phyloP scores from a whole-genome alignment of 2,888 invertebrate species.

The Brenthis hecate region DNA sequence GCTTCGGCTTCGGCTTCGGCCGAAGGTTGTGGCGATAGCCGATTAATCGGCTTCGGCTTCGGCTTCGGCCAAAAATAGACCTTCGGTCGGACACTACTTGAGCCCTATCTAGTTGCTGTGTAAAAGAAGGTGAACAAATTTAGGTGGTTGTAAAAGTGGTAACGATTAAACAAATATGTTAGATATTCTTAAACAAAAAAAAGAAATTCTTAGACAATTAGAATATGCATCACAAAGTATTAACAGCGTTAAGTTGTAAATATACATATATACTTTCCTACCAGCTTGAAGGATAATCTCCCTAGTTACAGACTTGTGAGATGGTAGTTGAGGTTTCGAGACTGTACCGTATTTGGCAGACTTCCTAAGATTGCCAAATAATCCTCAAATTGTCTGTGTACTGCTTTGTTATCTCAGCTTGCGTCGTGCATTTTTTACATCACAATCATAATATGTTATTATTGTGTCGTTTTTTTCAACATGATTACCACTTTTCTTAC shows the following conservation, averaged over 20 bases:
- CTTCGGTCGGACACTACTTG: no score
- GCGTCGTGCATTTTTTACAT: not conserved
- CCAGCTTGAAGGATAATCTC: constrained; percentile 13
- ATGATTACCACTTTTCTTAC: no score
- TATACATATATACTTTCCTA: not conserved
- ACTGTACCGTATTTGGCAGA: constrained; percentile 11
- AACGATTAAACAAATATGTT: no score
- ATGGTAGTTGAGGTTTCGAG: constrained; percentile 8
- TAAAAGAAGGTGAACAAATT: no score
- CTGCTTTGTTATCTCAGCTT: not conserved
- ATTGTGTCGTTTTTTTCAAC: not conserved
- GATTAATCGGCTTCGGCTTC: no score
- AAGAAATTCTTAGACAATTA: not conserved
- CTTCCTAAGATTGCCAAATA: constrained; percentile 8
- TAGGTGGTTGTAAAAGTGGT: no score
- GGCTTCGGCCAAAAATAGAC: no score
- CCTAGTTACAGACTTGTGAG: constrained; percentile 13
- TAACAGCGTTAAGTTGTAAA: not conserved
- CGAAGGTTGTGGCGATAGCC: no score
- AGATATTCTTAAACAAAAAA: no score
- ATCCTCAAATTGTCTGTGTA: constrained; percentile 5
- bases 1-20: no score
- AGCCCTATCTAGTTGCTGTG: no score
- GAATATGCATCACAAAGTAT: not conserved
- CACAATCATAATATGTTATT: not conserved